Conservation (phyloP, 2,888 invertebrate genomes). For the Biston betularia region DNA sequence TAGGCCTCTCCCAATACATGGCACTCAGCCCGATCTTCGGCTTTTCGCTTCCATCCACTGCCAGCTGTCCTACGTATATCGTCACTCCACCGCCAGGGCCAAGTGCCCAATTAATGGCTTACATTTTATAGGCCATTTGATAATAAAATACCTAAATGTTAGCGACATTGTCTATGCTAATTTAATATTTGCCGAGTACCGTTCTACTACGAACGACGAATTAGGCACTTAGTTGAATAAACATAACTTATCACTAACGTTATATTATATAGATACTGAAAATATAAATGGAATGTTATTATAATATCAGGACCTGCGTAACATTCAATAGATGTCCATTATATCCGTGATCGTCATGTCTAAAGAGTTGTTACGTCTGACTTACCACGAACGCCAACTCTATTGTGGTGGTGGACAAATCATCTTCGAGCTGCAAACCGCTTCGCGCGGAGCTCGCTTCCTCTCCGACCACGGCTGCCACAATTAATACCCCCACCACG, state of each 20-base stretch:
- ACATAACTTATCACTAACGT: no score
- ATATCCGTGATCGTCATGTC: conserved; percentile 43
- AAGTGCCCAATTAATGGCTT: neutral
- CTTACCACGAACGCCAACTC: conserved; percentile 75
- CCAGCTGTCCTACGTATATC: no score
- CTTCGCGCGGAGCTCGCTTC: conserved; percentile 39
- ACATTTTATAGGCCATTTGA: neutral
- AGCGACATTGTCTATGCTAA: conserved; percentile 3
- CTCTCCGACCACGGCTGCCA: conserved; percentile 56
- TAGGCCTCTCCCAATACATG: no score
- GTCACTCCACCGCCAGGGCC: no score
- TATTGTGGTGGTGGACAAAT: conserved; percentile 64
- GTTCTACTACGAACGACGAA: neutral
- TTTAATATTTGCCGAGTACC: conserved; percentile 2
- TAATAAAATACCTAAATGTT: no score
- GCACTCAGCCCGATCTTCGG: no score
- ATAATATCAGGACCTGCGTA: conserved; percentile 6
- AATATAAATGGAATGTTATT: conserved; percentile 5
- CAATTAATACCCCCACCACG: conserved; percentile 53
- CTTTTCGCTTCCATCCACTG: no score
- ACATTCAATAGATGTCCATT: conserved; percentile 24
- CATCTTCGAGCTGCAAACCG: conserved; percentile 55
- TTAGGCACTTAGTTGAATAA: neutral
- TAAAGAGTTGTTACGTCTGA: conserved; percentile 43
- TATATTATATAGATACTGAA: no score